Evolutionary conservation across 2,888 invertebrate species (phyloP).

Genomic region (Aleiodes testaceus): DNA sequence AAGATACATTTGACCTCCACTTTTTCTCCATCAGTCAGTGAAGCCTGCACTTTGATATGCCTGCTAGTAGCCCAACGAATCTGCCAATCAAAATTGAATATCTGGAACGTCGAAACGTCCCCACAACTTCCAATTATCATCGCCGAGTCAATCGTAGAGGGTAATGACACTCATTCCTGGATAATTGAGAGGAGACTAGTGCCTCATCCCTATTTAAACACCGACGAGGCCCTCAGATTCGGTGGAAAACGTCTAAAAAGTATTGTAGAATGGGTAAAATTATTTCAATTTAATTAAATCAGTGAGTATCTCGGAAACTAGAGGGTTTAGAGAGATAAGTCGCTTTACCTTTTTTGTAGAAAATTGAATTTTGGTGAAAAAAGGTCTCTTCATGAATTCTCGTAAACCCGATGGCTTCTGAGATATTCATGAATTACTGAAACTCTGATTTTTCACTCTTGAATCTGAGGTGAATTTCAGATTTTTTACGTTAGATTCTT

Average conservation of each 20-base stretch:
- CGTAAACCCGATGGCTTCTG: too few relatives aligned
- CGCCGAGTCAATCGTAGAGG: conserved; percentile 76
- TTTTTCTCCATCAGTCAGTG: conserved; percentile 71
- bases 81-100: conserved; percentile 54
- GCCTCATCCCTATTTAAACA: conserved; percentile 65
- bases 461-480: not conserved
- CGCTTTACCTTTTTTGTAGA: too few relatives aligned
- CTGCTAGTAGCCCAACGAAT: conserved; percentile 74
- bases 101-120: conserved; percentile 57
- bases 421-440: not conserved
- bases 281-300: not conserved
- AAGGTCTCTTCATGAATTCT: too few relatives aligned
- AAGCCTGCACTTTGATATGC: conserved; percentile 79
- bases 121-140: conserved; percentile 73
- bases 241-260: conserved; percentile 61
- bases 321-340: too few relatives aligned
- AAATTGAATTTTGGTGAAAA: too few relatives aligned
- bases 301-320: not conserved
- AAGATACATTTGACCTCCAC: too few relatives aligned
- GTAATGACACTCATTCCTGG: conserved; percentile 75
- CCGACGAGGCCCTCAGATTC: conserved; percentile 71
- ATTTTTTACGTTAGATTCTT: conserved; percentile 24
- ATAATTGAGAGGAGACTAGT: conserved; percentile 62
- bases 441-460: not conserved
- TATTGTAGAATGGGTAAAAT: conserved; percentile 69